Evolutionary conservation across 2,797 vertebrate genomes (phyloP).

Genomic region (Sardinella longiceps): DNA sequence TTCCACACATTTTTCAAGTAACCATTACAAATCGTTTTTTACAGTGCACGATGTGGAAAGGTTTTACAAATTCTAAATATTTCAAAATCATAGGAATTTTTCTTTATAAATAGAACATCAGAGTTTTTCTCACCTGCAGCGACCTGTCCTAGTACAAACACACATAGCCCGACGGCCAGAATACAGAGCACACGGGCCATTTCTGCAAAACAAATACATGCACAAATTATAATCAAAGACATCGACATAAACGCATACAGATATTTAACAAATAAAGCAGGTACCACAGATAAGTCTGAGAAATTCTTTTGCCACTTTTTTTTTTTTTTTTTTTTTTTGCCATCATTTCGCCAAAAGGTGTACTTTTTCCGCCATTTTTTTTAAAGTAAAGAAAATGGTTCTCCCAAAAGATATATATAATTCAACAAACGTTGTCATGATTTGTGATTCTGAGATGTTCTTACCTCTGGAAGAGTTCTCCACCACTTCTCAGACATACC

Average conservation of each 20-base stretch:
- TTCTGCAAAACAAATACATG: constrained; percentile 40
- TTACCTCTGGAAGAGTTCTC: neutral
- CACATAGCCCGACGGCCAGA: constrained; percentile 45
- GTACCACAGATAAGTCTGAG: no score
- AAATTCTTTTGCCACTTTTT: no score
- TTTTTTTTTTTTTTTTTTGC: no score
- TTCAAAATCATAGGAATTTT: neutral
- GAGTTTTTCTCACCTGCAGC: constrained; percentile 32
- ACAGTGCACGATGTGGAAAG: no score
- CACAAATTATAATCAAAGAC: neutral
- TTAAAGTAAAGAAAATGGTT: no score
- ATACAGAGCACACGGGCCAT: constrained; percentile 54
- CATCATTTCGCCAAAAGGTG: no score
- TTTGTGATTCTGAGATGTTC: neutral
- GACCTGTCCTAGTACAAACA: constrained; percentile 44
- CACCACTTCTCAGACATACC: neutral
- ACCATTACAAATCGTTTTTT: no score
- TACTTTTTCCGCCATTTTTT: no score
- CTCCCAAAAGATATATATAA: neutral
- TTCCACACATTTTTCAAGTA: no score
- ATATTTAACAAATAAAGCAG: no score
- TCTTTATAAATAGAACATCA: neutral
- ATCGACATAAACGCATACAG: neutral
- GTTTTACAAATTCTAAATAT: no score
- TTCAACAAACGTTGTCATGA: neutral